Percentiles rank a stretch among this genome's conserved stretches.
These are phyloP conservation scores for Zaprionus ornatus DNA, from an alignment of 1,140 invertebrate species.

Conservation along the genomic window DNA sequence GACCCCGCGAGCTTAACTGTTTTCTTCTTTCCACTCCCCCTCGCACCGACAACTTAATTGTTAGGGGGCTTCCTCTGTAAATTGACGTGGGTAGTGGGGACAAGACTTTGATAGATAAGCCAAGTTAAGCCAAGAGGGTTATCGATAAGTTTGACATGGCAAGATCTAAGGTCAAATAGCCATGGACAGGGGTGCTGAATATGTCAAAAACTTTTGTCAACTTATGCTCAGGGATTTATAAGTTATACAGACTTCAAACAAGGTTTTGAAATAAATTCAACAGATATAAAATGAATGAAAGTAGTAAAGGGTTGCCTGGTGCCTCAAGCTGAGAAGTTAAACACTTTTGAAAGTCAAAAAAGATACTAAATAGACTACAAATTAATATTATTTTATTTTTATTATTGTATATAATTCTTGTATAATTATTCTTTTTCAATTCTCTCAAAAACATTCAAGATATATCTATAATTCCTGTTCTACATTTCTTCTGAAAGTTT, in stretches of 20 bases:
- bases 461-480: too few species aligned
- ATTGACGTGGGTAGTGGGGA: background rate
- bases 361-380: too few species aligned
- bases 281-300: too few species aligned
- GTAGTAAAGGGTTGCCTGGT: too few species aligned
- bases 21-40: background rate
- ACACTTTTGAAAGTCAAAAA: too few species aligned
- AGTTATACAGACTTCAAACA: background rate
- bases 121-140: conserved; percentile 1
- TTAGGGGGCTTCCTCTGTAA: background rate
- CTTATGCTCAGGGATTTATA: background rate
- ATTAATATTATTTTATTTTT: too few species aligned
- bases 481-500: too few species aligned
- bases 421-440: too few species aligned
- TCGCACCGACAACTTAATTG: background rate
- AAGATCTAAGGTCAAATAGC: background rate
- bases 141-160: background rate
- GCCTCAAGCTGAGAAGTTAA: too few species aligned
- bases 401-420: too few species aligned
- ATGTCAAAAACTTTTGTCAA: background rate
- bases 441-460: too few species aligned
- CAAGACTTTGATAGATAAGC: conserved; percentile 6
- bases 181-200: background rate
- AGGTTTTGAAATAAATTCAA: too few species aligned
- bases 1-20: conserved; percentile 4